Conservation (phyloP, 37 sponge, comb jelly and placozoan genomes). For the Crambe crambe region DNA sequence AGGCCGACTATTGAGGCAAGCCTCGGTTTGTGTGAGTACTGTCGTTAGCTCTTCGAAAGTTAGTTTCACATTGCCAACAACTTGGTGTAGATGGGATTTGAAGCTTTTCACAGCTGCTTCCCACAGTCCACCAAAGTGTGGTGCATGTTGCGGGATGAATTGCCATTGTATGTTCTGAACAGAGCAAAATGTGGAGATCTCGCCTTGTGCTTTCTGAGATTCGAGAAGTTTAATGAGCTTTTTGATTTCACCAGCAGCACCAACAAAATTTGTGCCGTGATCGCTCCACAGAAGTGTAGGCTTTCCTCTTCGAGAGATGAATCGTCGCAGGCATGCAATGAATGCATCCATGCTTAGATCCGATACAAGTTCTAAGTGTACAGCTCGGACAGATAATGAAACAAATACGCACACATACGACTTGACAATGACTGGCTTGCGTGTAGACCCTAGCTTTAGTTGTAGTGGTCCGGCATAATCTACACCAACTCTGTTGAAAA, state of each 20-base stretch:
- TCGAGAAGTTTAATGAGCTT: too few relatives aligned
- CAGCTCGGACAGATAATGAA: neutral
- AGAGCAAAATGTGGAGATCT: neutral
- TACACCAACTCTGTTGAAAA: too few relatives aligned
- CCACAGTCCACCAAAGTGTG: too few relatives aligned
- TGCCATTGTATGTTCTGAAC: neutral
- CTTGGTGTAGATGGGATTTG: neutral
- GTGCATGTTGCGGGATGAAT: too few relatives aligned
- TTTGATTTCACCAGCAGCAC: too few relatives aligned
- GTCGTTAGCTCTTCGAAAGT: neutral
- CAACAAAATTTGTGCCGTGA: neutral
- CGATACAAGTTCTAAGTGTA: neutral
- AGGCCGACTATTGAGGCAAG: too few relatives aligned
- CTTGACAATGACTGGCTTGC: neutral
- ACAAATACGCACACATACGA: neutral
- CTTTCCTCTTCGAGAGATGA: neutral
- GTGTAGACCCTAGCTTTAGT: neutral
- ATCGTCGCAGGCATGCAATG: neutral
- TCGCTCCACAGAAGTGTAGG: slow-evolving; percentile 2
- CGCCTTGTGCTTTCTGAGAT: neutral
- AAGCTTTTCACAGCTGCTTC: neutral
- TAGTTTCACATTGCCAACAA: neutral
- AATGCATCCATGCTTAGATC: neutral
- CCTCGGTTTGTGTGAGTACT: too few relatives aligned
- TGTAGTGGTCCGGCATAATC: too few relatives aligned